phyloP scores from a whole-genome alignment of 2,888 invertebrate genomes.

The Yponomeuta plumbellus region DNA sequence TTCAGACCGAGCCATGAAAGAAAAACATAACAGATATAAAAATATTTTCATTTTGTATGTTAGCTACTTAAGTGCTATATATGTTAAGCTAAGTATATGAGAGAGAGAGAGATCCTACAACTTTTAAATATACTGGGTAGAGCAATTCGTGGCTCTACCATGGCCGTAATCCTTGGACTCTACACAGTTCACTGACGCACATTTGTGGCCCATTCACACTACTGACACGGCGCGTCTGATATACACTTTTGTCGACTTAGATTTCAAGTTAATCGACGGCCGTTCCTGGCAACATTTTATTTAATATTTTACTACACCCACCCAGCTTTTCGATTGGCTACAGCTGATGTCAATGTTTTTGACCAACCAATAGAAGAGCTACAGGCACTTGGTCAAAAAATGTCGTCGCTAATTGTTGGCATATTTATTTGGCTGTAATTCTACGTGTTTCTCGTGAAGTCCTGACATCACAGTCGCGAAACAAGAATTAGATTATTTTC shows the following conservation, averaged over 20 bases:
- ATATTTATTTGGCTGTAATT: slow-evolving; percentile 38
- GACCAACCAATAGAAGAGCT: slow-evolving; percentile 48
- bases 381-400: slow-evolving; percentile 61
- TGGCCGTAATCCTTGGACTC: too few species aligned
- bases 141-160: too few species aligned
- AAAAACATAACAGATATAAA: too few species aligned
- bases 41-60: too few species aligned
- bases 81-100: too few species aligned
- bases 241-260: not conserved
- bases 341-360: slow-evolving; percentile 25
- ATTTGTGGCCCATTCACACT: too few species aligned
- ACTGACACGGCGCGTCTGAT: too few species aligned
- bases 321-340: slow-evolving; percentile 34
- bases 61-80: too few species aligned
- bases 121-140: too few species aligned
- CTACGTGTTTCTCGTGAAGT: slow-evolving; percentile 35
- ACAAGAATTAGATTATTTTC: not conserved
- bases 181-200: too few species aligned
- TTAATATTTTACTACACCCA: not conserved
- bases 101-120: too few species aligned
- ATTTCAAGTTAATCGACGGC: not conserved
- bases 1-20: too few species aligned
- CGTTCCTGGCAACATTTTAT: not conserved
- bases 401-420: slow-evolving; percentile 51
- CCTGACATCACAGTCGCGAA: not conserved